Percentiles rank a stretch among this genome's conserved stretches.
Evolutionary conservation across 2,797 vertebrate genomes (phyloP).

Genomic region (Oceanodroma leucorhoa): DNA sequence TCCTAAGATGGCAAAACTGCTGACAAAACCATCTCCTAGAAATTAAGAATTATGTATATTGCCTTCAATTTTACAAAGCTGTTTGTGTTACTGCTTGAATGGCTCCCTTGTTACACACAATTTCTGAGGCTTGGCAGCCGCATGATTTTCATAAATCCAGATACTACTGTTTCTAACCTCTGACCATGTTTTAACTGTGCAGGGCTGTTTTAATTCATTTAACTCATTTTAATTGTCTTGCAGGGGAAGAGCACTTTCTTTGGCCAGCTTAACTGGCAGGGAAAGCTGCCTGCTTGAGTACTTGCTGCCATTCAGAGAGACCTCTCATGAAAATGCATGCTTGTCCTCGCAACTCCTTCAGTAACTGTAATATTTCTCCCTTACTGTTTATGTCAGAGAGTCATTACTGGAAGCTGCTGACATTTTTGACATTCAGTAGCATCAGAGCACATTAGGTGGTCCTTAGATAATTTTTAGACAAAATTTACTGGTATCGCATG

Average conservation of each 20-base stretch:
- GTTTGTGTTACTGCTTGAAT: conserved; percentile 64
- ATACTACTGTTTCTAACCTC: conserved; percentile 72
- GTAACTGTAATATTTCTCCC: conserved; percentile 89
- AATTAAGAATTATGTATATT: conserved; percentile 70
- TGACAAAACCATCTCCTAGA: conserved; percentile 60
- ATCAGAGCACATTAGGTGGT: conserved; percentile 93
- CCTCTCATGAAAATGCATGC: conserved; percentile 88
- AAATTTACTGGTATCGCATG: conserved; percentile 82
- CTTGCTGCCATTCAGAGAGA: conserved; percentile 81
- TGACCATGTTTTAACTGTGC: conserved; percentile 65
- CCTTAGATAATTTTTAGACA: conserved; percentile 87
- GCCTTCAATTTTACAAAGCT: conserved; percentile 71
- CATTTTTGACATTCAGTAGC: conserved; percentile 85
- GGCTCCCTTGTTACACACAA: conserved; percentile 72
- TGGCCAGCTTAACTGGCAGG: conserved; percentile 71
- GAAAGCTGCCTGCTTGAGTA: conserved; percentile 86
- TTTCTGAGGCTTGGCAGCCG: conserved; percentile 66
- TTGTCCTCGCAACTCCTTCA: conserved; percentile 82
- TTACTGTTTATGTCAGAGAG: conserved; percentile 92
- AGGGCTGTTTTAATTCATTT: conserved; percentile 73
- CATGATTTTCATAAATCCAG: conserved; percentile 71
- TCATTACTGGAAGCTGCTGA: conserved; percentile 90
- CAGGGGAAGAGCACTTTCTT: conserved; percentile 57
- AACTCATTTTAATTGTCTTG: conserved; percentile 79
- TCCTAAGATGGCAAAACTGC: conserved; percentile 56